Base-by-base conservation (phyloP, 2,797 vertebrate species). In the Spea hammondii region DNA sequence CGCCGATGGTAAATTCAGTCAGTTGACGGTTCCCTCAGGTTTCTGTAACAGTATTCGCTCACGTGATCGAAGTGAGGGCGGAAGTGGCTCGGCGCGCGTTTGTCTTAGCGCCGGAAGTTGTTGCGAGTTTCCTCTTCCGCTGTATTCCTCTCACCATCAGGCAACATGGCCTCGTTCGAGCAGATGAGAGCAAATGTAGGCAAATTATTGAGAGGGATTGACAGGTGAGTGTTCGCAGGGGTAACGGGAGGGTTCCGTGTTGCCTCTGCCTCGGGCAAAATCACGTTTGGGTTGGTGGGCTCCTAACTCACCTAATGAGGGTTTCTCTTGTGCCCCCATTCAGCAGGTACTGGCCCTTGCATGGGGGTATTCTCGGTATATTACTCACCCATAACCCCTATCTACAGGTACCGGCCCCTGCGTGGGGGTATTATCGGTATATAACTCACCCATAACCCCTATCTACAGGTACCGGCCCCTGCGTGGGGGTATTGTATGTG, bases 111-210 rank as follows among this genome's bases (percentile, higher is more conserved):
- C 60, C 11, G 74, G 79, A 81, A 77, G 79, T 62, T 45, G 17
- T 0, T 3, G 0, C 0, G 0, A 0, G 12, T 50, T 85, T 84
- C 83, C 84, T 66, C 4, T 67, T 89, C 86, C 85, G 76, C 70
- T 45, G 72, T 9, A 12, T 6, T 4, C 2, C 2, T 12, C 32
- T 4, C 17, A 0, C 0, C 65, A 0, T 54, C 4, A 5, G 83
- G 10, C 53, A 81, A 76, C 81, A 97, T 96, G 96, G 87, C 94
- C 5, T 86, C 94, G 51, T 91, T 96, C 82, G 96, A 97, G 84
- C 95, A 96, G 88, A 96, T 97, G 96, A 91, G 95, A 85, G 93
- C 94, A 5, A 98, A 96, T 82, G 96, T 98, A 78, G 95, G 93
- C 11, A 94, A 95, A 75, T 90, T 98, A 44, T 89, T 98, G 57